Conservation (phyloP, 2,113 vertebrate genomes). For the Sialia sialis region DNA sequence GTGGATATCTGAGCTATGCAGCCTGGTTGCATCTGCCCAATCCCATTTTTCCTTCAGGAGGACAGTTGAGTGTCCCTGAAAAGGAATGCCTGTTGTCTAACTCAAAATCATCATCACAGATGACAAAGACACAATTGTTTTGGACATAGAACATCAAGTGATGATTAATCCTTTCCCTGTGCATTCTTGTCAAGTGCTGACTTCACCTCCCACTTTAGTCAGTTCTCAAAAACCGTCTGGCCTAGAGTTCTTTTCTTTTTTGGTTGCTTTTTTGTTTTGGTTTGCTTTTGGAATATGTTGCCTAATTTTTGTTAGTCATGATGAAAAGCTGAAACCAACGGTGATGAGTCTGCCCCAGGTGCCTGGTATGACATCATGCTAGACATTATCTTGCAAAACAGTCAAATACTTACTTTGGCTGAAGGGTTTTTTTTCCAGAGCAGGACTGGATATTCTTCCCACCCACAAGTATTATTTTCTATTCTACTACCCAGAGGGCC, state of each 20-base stretch:
- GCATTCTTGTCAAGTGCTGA: conserved; percentile 86
- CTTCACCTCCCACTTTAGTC: conserved; percentile 85
- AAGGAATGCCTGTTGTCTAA: neutral
- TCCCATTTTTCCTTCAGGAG: neutral
- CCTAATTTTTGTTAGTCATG: conserved; percentile 73
- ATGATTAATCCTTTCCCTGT: conserved; percentile 85
- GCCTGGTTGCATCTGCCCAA: neutral
- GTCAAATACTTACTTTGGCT: neutral
- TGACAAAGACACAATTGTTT: conserved; percentile 69
- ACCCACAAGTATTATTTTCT: neutral
- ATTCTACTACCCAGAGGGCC: neutral
- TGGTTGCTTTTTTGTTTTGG: neutral
- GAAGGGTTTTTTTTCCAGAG: neutral
- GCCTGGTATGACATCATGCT: conserved; percentile 14
- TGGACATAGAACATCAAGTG: conserved; percentile 71
- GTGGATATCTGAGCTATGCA: neutral
- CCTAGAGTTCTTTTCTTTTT: conserved; percentile 65
- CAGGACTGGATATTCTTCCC: neutral
- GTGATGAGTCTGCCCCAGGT: conserved; percentile 57
- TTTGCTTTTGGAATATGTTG: conserved; percentile 60
- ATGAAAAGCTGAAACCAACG: conserved; percentile 49
- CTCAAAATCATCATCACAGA: conserved; percentile 59
- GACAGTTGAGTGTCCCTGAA: neutral
- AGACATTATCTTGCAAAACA: conserved; percentile 27
- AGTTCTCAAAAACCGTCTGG: conserved; percentile 90